These are phyloP conservation scores for Helobdella robusta DNA, from an alignment of 2,888 invertebrate genomes.

Conservation along the genomic window DNA sequence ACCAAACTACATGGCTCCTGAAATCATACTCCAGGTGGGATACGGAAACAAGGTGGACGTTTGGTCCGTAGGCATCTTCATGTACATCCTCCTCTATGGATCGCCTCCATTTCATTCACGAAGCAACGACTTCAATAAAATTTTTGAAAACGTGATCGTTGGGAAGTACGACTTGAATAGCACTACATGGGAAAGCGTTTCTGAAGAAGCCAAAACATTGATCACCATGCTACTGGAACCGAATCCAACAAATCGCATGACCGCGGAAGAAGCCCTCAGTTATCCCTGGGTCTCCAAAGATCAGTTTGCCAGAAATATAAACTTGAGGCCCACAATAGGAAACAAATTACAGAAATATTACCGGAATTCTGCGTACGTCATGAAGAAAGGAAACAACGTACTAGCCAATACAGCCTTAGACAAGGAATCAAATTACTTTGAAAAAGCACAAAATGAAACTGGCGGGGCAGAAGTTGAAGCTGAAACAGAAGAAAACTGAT, in stretches of 20 bases:
- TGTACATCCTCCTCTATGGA: conserved; percentile 91
- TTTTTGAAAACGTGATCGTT: conserved; percentile 86
- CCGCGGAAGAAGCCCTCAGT: conserved; percentile 40
- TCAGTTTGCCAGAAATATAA: conserved; percentile 20
- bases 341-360: neutral
- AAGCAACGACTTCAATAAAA: conserved; percentile 85
- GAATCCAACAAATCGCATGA: conserved; percentile 75
- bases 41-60: conserved; percentile 73
- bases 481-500: neutral
- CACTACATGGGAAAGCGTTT: conserved; percentile 86
- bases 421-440: conserved; percentile 22
- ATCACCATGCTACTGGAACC: conserved; percentile 83
- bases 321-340: conserved; percentile 11
- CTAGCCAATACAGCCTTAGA: conserved; percentile 14
- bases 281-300: conserved; percentile 44
- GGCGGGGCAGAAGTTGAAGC: neutral
- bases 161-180: conserved; percentile 89
- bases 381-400: neutral
- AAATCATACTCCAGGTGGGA: conserved; percentile 87
- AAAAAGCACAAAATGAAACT: conserved; percentile 5
- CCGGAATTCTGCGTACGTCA: neutral
- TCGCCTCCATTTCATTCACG: conserved; percentile 87
- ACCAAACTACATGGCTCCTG: conserved; percentile 96
- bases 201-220: conserved; percentile 70
- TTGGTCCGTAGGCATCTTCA: conserved; percentile 94